phyloP scores from a whole-genome alignment of 2,113 vertebrate species.

The Brachionichthys hirsutus region DNA sequence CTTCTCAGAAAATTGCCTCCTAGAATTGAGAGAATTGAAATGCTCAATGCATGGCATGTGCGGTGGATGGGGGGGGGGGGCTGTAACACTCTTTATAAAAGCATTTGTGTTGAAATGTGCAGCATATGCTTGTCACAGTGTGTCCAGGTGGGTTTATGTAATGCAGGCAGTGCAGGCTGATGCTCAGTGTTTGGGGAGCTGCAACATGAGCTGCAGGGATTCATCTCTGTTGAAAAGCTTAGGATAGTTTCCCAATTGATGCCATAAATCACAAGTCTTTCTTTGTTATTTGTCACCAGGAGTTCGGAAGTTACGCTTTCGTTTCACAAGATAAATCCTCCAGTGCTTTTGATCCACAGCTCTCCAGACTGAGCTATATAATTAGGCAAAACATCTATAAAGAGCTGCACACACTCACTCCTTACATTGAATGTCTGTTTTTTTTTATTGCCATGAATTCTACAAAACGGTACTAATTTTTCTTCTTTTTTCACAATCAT shows the following conservation, averaged over 20 bases:
- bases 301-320: constrained; percentile 59
- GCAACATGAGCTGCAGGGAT: constrained; percentile 25
- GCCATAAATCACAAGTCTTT: constrained; percentile 56
- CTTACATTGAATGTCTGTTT: neutral
- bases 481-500: no score
- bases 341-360: constrained; percentile 23
- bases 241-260: constrained; percentile 35
- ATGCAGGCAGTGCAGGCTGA: constrained; percentile 56
- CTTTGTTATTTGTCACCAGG: constrained; percentile 46
- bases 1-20: constrained; percentile 77
- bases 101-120: constrained; percentile 19
- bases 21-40: constrained; percentile 79
- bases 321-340: constrained; percentile 56
- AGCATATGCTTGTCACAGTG: constrained; percentile 36
- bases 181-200: constrained; percentile 46
- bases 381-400: constrained; percentile 46
- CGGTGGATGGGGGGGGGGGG: constrained; percentile 50
- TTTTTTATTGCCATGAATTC: neutral
- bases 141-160: constrained; percentile 75
- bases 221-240: constrained; percentile 40
- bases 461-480: neutral
- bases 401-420: constrained; percentile 7
- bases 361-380: constrained; percentile 23
- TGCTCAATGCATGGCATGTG: constrained; percentile 64
- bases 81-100: constrained; percentile 46